These are phyloP conservation scores for Felis chaus DNA, from an alignment of 2,113 vertebrate species.

Conservation along the genomic window DNA sequence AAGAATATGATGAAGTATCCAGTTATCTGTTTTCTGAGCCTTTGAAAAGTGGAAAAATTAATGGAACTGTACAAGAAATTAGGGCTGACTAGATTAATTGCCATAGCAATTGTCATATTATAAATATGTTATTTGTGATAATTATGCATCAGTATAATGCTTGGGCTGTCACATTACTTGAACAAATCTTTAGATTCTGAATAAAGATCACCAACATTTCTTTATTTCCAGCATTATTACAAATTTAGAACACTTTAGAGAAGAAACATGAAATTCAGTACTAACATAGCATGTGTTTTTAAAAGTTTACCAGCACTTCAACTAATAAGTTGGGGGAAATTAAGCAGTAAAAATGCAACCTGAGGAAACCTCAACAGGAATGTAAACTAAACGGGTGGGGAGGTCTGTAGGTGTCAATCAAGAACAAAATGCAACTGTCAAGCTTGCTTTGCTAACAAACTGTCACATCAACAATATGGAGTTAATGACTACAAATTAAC, in stretches of 20 bases:
- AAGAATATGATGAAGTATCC: conserved; percentile 72
- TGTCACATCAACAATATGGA: conserved; percentile 95
- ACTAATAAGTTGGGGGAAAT: conserved; percentile 77
- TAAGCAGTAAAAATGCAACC: conserved; percentile 82
- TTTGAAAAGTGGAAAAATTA: conserved; percentile 69
- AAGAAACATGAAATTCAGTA: neutral
- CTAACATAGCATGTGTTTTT: conserved; percentile 47
- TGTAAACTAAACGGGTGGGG: conserved; percentile 86
- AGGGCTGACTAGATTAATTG: conserved; percentile 69
- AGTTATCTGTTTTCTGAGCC: conserved; percentile 68
- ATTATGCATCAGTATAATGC: conserved; percentile 47
- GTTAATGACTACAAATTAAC: conserved; percentile 96
- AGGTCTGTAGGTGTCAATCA: conserved; percentile 91
- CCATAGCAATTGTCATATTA: conserved; percentile 63
- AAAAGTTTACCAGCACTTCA: conserved; percentile 61
- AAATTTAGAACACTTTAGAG: conserved; percentile 34
- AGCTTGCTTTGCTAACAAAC: conserved; percentile 94
- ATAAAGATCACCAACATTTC: conserved; percentile 45
- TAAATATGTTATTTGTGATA: conserved; percentile 64
- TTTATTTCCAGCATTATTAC: conserved; percentile 18
- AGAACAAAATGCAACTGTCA: conserved; percentile 92
- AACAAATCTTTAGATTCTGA: conserved; percentile 52
- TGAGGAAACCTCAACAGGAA: conserved; percentile 85
- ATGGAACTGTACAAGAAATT: conserved; percentile 67
- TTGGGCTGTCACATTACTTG: conserved; percentile 21